These are phyloP conservation scores for Bufotes viridis DNA, from an alignment of 2,797 vertebrate species.

Conservation along the genomic window DNA sequence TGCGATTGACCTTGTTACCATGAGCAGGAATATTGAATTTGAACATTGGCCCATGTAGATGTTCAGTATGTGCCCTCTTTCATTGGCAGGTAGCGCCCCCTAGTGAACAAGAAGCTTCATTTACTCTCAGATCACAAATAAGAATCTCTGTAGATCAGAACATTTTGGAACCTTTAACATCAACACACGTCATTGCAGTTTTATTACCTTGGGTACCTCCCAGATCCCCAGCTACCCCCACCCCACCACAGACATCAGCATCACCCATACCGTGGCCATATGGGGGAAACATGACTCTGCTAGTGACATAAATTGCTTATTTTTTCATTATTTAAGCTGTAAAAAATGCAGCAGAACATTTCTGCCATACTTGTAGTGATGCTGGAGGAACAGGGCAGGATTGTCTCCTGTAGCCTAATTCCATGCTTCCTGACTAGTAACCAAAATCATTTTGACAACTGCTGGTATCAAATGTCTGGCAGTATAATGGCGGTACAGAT, in stretches of 20 bases:
- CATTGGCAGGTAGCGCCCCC: neutral
- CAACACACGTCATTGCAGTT: neutral
- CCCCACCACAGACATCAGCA: neutral
- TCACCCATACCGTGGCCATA: neutral
- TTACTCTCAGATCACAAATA: neutral
- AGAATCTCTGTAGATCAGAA: neutral
- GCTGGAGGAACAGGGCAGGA: neutral
- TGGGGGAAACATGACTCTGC: constrained; percentile 7
- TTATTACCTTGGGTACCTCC: neutral
- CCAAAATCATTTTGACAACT: constrained; percentile 29
- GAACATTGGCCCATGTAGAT: neutral
- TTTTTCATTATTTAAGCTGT: constrained; percentile 28
- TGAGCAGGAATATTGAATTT: neutral
- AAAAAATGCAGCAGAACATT: constrained; percentile 33
- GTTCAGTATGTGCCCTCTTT: neutral
- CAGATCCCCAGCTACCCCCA: neutral
- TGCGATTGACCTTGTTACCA: too few relatives aligned
- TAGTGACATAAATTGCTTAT: constrained; percentile 4
- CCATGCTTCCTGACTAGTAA: constrained; percentile 24
- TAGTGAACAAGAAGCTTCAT: neutral
- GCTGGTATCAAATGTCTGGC: constrained; percentile 18
- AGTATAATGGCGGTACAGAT: constrained; percentile 18
- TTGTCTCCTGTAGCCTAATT: constrained; percentile 7
- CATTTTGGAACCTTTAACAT: neutral
- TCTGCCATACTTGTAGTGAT: constrained; percentile 22